Evolutionary conservation across 2,888 invertebrate genomes (phyloP).

Genomic region (Hartigia nigra): DNA sequence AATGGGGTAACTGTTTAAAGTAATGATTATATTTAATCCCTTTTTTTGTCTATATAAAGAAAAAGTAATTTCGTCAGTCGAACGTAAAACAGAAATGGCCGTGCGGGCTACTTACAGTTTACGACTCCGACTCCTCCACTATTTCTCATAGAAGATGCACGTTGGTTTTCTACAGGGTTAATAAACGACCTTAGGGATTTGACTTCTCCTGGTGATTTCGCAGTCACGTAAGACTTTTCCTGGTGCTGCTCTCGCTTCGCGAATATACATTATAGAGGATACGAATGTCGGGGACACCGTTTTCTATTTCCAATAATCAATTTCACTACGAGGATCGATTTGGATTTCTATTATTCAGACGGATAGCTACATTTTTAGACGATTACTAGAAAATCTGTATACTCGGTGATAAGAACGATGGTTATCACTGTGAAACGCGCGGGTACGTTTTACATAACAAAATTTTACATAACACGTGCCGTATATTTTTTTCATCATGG

Average conservation of each 20-base stretch:
- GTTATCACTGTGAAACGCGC: background rate
- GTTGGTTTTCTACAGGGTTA: conserved; percentile 27
- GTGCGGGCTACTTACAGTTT: background rate
- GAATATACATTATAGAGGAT: background rate
- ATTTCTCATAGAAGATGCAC: background rate
- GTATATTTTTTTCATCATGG: background rate
- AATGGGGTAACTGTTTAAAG: background rate
- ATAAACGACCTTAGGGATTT: conserved; percentile 43
- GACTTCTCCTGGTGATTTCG: conserved; percentile 23
- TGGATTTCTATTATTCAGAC: background rate
- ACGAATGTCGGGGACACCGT: background rate
- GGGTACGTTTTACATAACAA: background rate
- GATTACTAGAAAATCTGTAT: background rate
- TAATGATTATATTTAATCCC: too few species aligned
- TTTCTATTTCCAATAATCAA: background rate
- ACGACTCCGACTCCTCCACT: background rate
- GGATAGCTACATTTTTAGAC: background rate
- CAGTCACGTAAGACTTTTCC: conserved; percentile 11
- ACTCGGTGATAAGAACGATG: background rate
- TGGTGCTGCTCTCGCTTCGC: background rate
- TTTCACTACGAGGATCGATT: background rate
- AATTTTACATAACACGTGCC: background rate
- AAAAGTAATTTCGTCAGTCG: background rate
- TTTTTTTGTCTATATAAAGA: background rate
- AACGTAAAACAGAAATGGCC: background rate